Evolutionary conservation across 64 coral and sea anemone species (phyloP).

Genomic region (Actinia tenebrosa): DNA sequence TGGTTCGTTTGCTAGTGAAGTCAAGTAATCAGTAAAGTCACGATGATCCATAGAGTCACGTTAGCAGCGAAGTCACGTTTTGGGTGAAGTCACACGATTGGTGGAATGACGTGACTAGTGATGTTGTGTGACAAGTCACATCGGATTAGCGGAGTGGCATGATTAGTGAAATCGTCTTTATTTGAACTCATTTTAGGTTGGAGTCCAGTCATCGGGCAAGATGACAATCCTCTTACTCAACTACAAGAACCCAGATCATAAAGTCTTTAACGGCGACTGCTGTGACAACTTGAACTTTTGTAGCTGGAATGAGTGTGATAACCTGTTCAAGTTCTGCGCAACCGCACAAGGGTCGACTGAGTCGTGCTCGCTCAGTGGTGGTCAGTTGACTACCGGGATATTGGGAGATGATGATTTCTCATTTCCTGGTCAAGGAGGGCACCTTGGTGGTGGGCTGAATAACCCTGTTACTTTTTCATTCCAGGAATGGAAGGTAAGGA

Average conservation of each 20-base stretch:
- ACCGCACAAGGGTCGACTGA: constrained; percentile 7
- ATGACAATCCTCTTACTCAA: constrained; percentile 32
- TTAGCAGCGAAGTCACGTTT: too few relatives aligned
- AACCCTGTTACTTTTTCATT: constrained; percentile 43
- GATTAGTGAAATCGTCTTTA: not conserved
- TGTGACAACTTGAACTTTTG: constrained; percentile 41
- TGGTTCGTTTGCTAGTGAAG: too few relatives aligned
- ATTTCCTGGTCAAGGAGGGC: constrained; percentile 28
- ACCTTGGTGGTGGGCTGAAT: constrained; percentile 26
- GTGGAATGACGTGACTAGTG: too few relatives aligned
- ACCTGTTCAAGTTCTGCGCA: constrained; percentile 56
- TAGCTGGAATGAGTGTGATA: constrained; percentile 19
- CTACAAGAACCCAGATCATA: constrained; percentile 18
- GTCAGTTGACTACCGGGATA: constrained; percentile 4
- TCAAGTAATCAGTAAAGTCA: too few relatives aligned
- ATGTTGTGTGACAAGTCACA: not conserved
- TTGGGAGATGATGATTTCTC: constrained; percentile 43
- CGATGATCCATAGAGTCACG: too few relatives aligned
- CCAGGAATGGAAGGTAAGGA: constrained; percentile 34
- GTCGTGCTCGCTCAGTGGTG: constrained; percentile 28
- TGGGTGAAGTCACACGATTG: too few relatives aligned
- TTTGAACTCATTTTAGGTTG: not conserved
- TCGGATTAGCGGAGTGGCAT: too few relatives aligned
- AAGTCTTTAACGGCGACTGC: constrained; percentile 45
- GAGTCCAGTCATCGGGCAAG: not conserved